A percentile compares a stretch with the other conserved stretches of the same genome.
These are phyloP conservation scores for Ormia ochracea DNA, from an alignment of 2,888 invertebrate species.

Conservation along the genomic window DNA sequence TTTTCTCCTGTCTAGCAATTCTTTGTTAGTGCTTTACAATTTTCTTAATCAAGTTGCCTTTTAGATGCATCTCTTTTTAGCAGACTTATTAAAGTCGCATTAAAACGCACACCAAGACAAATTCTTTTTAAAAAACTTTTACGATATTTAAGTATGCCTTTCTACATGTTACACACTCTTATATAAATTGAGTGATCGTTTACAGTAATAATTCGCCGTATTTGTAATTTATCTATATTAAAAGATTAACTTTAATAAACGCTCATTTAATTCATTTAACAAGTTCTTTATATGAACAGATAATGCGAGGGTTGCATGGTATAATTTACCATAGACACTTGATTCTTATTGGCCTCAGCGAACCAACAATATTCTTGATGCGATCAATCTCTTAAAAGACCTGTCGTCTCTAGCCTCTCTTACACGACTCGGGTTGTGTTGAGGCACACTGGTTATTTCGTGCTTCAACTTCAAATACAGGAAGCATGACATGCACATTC, in stretches of 20 bases:
- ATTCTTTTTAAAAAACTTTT: not conserved
- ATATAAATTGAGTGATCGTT: not conserved
- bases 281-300: not conserved
- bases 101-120: not conserved
- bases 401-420: no score
- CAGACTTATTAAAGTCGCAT: not conserved
- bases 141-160: slow-evolving; percentile 3
- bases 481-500: no score
- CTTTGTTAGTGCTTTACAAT: not conserved
- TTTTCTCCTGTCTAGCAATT: not conserved
- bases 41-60: not conserved
- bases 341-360: no score
- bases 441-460: no score
- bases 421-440: no score
- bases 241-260: slow-evolving; percentile 33
- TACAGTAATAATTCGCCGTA: slow-evolving; percentile 25
- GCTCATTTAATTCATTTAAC: slow-evolving; percentile 44
- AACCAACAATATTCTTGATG: no score
- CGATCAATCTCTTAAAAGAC: no score
- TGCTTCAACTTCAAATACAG: no score
- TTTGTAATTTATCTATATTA: slow-evolving; percentile 30
- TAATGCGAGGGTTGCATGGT: not conserved
- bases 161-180: not conserved
- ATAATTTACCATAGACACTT: not conserved
- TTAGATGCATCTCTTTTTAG: not conserved